These are phyloP conservation scores for Orcinus orca DNA, from an alignment of 2,113 vertebrate genomes.

Conservation along the genomic window DNA sequence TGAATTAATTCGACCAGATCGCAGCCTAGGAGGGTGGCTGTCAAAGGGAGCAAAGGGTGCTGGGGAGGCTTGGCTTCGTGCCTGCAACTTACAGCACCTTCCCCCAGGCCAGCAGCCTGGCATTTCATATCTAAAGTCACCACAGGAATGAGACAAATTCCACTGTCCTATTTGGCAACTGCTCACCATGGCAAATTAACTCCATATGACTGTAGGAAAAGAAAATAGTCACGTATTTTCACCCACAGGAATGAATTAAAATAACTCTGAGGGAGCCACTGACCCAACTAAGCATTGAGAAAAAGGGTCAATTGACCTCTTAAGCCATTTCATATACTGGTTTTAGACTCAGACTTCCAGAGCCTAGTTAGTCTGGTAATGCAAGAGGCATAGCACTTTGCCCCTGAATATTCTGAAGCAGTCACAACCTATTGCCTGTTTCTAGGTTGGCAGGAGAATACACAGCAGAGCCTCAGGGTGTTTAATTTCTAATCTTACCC, in stretches of 20 bases:
- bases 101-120: background rate
- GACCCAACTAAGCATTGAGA: background rate
- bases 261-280: background rate
- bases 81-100: background rate
- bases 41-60: background rate
- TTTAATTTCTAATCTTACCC: background rate
- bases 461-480: background rate
- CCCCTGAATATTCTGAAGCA: slow-evolving; percentile 12
- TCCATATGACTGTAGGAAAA: background rate
- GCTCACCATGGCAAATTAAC: background rate
- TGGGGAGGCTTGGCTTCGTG: background rate
- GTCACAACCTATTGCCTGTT: background rate
- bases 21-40: background rate
- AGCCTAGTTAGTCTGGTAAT: background rate
- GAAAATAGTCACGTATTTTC: background rate
- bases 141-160: slow-evolving; percentile 35
- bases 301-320: background rate
- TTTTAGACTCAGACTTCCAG: background rate
- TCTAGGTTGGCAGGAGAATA: background rate
- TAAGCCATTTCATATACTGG: background rate
- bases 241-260: slow-evolving; percentile 13
- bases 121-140: slow-evolving; percentile 31
- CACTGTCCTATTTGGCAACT: slow-evolving; percentile 29
- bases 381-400: background rate
- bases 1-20: slow-evolving; percentile 41